Evolutionary conservation across 2,797 vertebrate genomes (phyloP), one percentile per base, ranked within the genome.

Genomic region (Neolamprologus multifasciatus): DNA sequence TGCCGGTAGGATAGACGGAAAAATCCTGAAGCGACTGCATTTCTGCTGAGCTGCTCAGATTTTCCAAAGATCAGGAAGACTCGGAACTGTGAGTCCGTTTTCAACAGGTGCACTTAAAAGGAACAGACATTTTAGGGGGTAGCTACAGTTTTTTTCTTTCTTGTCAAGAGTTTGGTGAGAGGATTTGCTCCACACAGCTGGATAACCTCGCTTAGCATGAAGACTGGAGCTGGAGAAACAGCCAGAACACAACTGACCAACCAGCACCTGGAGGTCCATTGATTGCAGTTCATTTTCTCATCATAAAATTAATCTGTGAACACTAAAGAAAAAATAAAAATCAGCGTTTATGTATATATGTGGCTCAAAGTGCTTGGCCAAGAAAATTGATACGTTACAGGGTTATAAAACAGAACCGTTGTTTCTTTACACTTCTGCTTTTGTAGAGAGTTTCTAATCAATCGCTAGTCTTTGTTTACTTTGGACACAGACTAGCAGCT

Each of bases 41-140:
- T 84, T 81, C 77, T 23, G 55, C 48, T 51, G 12, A 77, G 9
- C 17, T 79, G 62, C 67, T 87, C 57, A 48, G 71, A 12, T 36
- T 84, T 87, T 82, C 80, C 85, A 87, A 80, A 82, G 36, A 36
- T 64, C 40, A 85, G 93, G 93, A 94, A 94, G 91, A 95, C 88
- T 82, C 8, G 0, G 40, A 82, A 85, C 9, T 17, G 8, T 8
- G 17, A 87, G 45, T 79, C 48, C 3, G 36, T 83, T 69, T 80
- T 80, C 31, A 80, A 84, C 85, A 83, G 51, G 84, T 45, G 45
- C 77, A 79, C 50, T 82, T 52, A 9, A 48, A 79, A 83, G n/a
- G 26, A 74, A 69, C 0, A 77, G 74, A 87, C 80, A 77, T 84
- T 88, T 88, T 85, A 36, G 82, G 38, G 82, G 82, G 54, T 21